Base-by-base conservation (phyloP, 1,140 invertebrate genomes). In the Camponotus vicinus region DNA sequence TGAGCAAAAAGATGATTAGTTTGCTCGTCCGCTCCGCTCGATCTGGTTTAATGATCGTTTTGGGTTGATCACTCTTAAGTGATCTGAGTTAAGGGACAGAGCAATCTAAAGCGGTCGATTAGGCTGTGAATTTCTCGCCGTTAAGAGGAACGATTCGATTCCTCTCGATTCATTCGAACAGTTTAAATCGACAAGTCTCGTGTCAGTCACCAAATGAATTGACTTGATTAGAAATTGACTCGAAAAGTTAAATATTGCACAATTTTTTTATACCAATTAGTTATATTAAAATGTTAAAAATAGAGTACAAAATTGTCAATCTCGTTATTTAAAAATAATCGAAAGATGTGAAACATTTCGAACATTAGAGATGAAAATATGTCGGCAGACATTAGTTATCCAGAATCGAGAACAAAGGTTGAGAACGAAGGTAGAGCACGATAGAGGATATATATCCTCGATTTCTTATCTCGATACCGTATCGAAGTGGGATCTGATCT, bases 1-100 rank as follows among this genome's bases (percentile, higher is more conserved):
- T 21, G 69, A 63, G 32, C 49, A 82, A 82, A 75, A 75, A 73
- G 69, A 83, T 8, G 55, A 83, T 75, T 75, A 83, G 55, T 82
- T 73, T 13, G 32, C 32, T 63, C 69, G 42, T 83, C 70, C 37
- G 66, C 40, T 42, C 59, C 11, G 69, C 40, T 15, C 27, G 57
- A n/a, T 13, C 71, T 49, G 37, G 11, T 67, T 66, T 75, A 83
- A 83, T 37, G 67, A 45, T 27, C 11, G 8, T 75, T 75, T 63
- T 18, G 27, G n/a, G 21, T 34, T 49, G 57, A 83, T 73, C 40
- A 61, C 21, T 61, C 57, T 40, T 37, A 61, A 82, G 37, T 45
- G 55, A 73, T 61, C 69, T 40, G 78, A 57, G 13, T 13, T 61
- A 27, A 69, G 15, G 21, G n/a, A 45, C 11, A 5, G 18, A 4